phyloP scores from a whole-genome alignment of 1,140 invertebrate species.

The Polypedilum pembai region DNA sequence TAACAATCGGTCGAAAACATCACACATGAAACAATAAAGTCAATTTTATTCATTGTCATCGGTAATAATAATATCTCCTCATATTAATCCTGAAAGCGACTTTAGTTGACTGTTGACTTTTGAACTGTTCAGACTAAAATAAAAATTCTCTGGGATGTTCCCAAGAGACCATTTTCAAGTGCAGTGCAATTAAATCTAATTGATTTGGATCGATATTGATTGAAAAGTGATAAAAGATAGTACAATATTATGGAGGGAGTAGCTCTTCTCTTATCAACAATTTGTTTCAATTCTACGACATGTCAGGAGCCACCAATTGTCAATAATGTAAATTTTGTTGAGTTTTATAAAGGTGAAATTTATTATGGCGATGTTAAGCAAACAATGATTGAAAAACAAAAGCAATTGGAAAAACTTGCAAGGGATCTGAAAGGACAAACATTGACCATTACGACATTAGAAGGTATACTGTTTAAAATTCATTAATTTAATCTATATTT shows the following conservation, averaged over 20 bases:
- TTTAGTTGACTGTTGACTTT: neutral
- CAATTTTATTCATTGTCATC: no score
- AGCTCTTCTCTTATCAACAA: neutral
- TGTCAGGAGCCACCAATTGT: neutral
- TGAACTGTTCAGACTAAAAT: neutral
- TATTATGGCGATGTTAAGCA: neutral
- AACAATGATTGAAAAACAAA: neutral
- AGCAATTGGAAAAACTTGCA: neutral
- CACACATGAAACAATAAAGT: no score
- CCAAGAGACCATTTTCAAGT: neutral
- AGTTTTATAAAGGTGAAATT: neutral
- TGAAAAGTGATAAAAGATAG: neutral
- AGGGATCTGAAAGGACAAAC: neutral
- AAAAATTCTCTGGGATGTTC: neutral
- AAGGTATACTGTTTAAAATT: slow-evolving; percentile 43
- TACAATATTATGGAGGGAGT: neutral
- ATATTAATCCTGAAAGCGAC: no score
- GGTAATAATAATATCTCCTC: no score
- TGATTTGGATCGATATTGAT: neutral
- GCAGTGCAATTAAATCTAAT: neutral
- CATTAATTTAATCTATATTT: no score
- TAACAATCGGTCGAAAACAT: no score
- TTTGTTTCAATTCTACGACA: neutral
- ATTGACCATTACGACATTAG: slow-evolving; percentile 37
- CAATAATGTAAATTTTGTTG: neutral